Percentiles rank a stretch among this genome's conserved stretches.
Evolutionary conservation across 1,140 invertebrate species (phyloP).

Genomic region (Grapholita molesta): DNA sequence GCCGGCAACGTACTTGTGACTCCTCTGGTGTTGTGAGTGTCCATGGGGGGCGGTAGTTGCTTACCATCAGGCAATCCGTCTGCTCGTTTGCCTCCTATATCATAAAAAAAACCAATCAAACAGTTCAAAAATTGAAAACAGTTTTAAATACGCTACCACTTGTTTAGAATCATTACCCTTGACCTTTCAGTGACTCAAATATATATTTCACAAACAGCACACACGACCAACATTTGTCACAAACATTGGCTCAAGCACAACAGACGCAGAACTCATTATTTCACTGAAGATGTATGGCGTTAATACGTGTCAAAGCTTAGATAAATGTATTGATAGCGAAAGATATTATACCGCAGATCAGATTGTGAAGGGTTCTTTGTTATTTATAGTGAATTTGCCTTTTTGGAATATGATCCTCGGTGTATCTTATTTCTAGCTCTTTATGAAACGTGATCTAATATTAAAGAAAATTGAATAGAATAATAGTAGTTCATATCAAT

Average conservation of each 20-base stretch:
- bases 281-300: conserved; percentile 10
- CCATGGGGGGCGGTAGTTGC: no score
- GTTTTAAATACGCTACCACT: no score
- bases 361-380: not conserved
- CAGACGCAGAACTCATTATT: conserved; percentile 7
- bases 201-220: no score
- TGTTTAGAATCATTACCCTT: no score
- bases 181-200: no score
- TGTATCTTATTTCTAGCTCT: not conserved
- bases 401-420: no score
- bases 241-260: not conserved
- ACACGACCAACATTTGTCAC: not conserved
- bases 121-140: no score
- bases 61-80: no score
- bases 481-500: not conserved
- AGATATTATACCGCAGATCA: not conserved
- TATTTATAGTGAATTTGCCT: not conserved
- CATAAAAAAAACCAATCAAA: no score
- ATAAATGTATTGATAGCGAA: conserved; percentile 14
- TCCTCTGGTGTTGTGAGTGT: no score
- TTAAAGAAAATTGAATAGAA: not conserved
- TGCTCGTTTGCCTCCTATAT: no score
- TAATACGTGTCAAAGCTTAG: conserved; percentile 16
- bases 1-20: no score
- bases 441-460: not conserved